Base-by-base conservation (phyloP, 2,888 invertebrate species). In the Dolomedes plantarius region DNA sequence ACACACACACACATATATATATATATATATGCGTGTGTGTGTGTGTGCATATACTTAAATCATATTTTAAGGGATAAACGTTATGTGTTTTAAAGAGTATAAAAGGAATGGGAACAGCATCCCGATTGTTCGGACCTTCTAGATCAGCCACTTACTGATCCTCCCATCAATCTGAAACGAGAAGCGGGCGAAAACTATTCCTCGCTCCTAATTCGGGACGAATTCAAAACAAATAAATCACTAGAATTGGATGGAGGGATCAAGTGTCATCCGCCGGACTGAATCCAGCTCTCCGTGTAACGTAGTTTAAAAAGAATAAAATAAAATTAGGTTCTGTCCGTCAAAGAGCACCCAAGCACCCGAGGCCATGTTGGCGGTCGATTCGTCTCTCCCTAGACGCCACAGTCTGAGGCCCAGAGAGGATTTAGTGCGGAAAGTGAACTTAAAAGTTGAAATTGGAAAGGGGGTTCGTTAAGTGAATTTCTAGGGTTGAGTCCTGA, bases 181-280 rank as follows among this genome's bases (percentile, higher is more conserved):
- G n/a, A n/a, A n/a, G n/a, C n/a, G n/a, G n/a, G n/a, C n/a, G n/a
- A n/a, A n/a, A n/a, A n/a, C n/a, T n/a, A n/a, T n/a, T n/a, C n/a
- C n/a, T n/a, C n/a, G n/a, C n/a, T n/a, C 67, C 69, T 71, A 75
- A 76, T 76, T 71, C 64, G 27, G 41, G n/a, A 19, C 3, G 75
- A 27, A 82, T 62, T 64, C 69, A 62, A 46, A 16, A 67, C 74
- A 62, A 74, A 82, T 82, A 76, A 76, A 82, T 76, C 82, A 75
- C 31, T n/a, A 39, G 71, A 80, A 69, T 69, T 29, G 69, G 75
- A 82, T 82, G 69, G 74, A 76, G 82, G 82, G 68, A 82, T 82
- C 75, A 82, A 46, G 41, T 39, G 82, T 76, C 75, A 71, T 13
- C 2, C 28, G n/a, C 16, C 62, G 56, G 36, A 36, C 64, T 46